These are phyloP conservation scores for Micrastur ruficollis DNA, from an alignment of 2,797 vertebrate species.

Conservation along the genomic window DNA sequence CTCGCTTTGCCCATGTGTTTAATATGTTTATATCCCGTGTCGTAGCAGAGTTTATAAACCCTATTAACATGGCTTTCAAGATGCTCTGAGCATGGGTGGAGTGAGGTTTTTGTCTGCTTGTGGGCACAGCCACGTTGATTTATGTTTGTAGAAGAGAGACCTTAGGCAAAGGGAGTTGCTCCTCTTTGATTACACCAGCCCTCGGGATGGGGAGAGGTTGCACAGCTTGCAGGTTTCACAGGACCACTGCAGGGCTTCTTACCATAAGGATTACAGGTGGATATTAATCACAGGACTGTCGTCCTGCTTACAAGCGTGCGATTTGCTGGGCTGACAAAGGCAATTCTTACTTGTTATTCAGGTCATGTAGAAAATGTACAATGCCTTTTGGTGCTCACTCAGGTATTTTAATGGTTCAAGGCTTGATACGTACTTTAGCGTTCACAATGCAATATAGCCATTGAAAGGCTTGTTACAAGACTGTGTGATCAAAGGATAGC, in stretches of 20 bases:
- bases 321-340: background rate
- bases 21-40: background rate
- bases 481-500: background rate
- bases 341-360: background rate
- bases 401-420: background rate
- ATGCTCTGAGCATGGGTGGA: background rate
- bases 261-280: background rate
- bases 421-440: background rate
- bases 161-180: background rate
- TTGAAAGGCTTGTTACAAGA: background rate
- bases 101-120: background rate
- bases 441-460: background rate
- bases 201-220: background rate
- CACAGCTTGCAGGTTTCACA: background rate
- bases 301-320: fast-evolving
- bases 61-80: background rate
- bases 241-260: background rate
- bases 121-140: background rate
- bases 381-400: background rate
- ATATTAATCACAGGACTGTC: background rate
- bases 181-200: background rate
- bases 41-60: background rate
- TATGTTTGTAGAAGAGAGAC: background rate
- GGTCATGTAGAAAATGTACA: background rate
- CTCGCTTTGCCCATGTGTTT: background rate